Evolutionary conservation across 2,797 vertebrate species (phyloP).

Genomic region (Epinephelus awoara): DNA sequence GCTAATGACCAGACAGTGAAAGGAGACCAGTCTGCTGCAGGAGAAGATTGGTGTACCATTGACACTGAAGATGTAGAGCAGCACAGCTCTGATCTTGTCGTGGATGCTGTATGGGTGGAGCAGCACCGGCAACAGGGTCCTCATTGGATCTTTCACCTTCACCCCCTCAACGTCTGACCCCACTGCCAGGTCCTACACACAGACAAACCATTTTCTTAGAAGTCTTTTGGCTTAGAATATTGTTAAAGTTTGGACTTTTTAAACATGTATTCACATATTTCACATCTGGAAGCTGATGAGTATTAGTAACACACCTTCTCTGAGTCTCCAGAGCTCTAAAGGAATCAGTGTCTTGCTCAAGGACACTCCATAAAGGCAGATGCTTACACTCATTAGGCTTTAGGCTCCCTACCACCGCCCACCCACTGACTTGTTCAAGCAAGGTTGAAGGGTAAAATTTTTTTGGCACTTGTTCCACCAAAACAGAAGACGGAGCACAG

Average conservation of each 20-base stretch:
- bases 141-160: constrained; percentile 96
- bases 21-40: neutral
- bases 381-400: neutral
- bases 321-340: neutral
- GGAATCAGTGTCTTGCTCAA: neutral
- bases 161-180: constrained; percentile 92
- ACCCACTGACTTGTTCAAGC: neutral
- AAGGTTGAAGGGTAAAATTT: neutral
- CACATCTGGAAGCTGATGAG: neutral
- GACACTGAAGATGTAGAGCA: constrained; percentile 97
- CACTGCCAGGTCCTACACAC: constrained; percentile 91
- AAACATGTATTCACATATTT: neutral
- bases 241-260: neutral
- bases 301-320: neutral
- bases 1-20: neutral
- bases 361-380: neutral
- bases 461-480: neutral
- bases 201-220: constrained; percentile 3
- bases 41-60: constrained; percentile 83
- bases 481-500: neutral
- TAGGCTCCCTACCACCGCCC: neutral
- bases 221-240: neutral
- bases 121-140: constrained; percentile 95
- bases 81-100: constrained; percentile 96
- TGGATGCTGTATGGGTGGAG: constrained; percentile 88